A percentile compares a stretch with the other conserved stretches of the same genome.
Conservation (phyloP, 2,888 invertebrate genomes). For the Orchestes rusci region DNA sequence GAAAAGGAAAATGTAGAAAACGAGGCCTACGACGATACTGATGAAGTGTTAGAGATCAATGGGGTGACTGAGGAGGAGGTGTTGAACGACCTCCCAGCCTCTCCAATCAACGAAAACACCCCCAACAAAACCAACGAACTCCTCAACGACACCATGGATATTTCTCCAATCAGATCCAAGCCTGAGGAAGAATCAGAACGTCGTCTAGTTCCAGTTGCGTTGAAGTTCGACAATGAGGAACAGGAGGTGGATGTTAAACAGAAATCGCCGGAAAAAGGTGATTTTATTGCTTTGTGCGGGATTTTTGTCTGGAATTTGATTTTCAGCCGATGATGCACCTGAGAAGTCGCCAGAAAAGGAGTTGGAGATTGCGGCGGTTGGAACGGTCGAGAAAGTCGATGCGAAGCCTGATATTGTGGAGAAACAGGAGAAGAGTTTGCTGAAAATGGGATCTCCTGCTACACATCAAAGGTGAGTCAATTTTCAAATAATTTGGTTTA, state of each 20-base stretch:
- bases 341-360: conserved; percentile 14
- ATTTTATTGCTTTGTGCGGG: no score
- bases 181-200: conserved; percentile 15
- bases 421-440: not conserved
- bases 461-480: no score
- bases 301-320: no score
- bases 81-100: conserved; percentile 30
- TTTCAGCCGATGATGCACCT: conserved; percentile 19
- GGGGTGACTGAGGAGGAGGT: not conserved
- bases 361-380: conserved; percentile 1
- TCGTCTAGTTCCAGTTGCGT: conserved; percentile 17
- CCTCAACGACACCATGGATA: conserved; percentile 51
- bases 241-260: conserved; percentile 5
- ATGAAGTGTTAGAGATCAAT: not conserved
- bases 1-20: no score
- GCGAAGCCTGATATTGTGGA: no score
- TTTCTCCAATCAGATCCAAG: conserved; percentile 52
- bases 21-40: no score
- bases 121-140: conserved; percentile 47
- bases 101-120: conserved; percentile 37
- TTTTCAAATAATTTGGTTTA: no score
- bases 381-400: not conserved
- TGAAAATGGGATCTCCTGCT: conserved; percentile 11
- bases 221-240: conserved; percentile 20
- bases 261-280: conserved; percentile 16